phyloP scores from a whole-genome alignment of 2,888 invertebrate species.

The Cephus pygmeus region DNA sequence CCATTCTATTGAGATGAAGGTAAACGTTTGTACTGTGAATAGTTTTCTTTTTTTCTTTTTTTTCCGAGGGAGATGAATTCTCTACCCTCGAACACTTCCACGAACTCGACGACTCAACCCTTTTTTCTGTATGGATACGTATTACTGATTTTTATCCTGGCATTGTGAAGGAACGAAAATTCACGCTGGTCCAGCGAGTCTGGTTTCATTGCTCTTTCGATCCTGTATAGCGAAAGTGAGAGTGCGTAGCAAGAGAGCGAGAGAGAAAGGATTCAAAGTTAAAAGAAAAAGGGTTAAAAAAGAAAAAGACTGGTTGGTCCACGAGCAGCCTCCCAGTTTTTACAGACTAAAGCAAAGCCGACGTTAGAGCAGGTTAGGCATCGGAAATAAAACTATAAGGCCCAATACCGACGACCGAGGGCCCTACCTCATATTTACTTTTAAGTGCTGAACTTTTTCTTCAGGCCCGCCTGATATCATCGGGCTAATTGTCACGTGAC shows the following conservation, averaged over 20 bases:
- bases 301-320: slow-evolving; percentile 1
- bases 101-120: slow-evolving; percentile 26
- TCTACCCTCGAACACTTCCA: neutral
- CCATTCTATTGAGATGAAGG: neutral
- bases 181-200: slow-evolving; percentile 30
- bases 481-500: slow-evolving; percentile 10
- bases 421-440: neutral
- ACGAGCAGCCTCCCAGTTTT: neutral
- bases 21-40: neutral
- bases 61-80: neutral
- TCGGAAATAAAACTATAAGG: neutral
- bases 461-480: neutral
- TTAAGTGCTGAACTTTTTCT: neutral
- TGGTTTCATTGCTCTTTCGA: neutral
- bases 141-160: slow-evolving; percentile 30
- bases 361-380: neutral
- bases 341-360: neutral
- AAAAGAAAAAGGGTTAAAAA: slow-evolving; percentile 11
- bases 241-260: neutral
- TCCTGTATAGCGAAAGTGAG: neutral
- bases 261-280: slow-evolving; percentile 3
- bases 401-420: neutral
- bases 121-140: slow-evolving; percentile 29
- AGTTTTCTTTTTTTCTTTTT: neutral
- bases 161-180: slow-evolving; percentile 38